phyloP scores from a whole-genome alignment of 2,888 invertebrate species.

The Electrophaes corylata region DNA sequence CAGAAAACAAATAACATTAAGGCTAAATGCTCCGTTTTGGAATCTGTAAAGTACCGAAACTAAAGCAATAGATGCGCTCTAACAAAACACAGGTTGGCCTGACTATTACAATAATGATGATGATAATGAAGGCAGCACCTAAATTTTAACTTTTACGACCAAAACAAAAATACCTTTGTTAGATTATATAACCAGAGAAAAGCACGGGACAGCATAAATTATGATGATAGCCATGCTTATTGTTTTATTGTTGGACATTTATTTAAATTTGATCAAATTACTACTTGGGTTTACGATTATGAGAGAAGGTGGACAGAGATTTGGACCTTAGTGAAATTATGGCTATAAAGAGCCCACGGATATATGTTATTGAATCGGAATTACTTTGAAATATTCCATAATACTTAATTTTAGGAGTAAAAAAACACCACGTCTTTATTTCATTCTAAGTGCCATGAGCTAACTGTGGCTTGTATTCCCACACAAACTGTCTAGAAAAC shows the following conservation, averaged over 20 bases:
- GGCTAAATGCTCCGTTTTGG: conserved; percentile 47
- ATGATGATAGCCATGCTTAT: conserved; percentile 50
- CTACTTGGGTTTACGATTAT: conserved; percentile 48
- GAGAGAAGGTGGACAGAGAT: conserved; percentile 40
- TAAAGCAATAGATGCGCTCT: conserved; percentile 25
- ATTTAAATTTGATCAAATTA: conserved; percentile 69
- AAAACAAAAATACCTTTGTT: conserved; percentile 31
- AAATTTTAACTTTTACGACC: conserved; percentile 36
- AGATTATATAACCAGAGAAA: conserved; percentile 45
- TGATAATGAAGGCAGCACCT: conserved; percentile 37
- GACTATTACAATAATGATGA: conserved; percentile 35
- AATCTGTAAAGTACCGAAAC: conserved; percentile 34
- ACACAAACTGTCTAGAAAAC: not conserved
- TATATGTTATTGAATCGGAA: conserved; percentile 38
- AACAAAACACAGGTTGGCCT: conserved; percentile 32
- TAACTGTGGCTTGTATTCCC: not conserved
- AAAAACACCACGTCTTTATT: not conserved
- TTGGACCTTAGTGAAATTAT: conserved; percentile 40
- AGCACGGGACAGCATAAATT: conserved; percentile 48
- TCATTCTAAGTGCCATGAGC: not conserved
- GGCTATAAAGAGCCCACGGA: conserved; percentile 29
- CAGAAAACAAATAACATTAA: conserved; percentile 39
- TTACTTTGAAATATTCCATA: conserved; percentile 30
- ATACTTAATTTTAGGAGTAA: not conserved
- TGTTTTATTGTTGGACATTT: conserved; percentile 55